Base-by-base conservation (phyloP, 2,113 vertebrate genomes). In the Pteronura brasiliensis region DNA sequence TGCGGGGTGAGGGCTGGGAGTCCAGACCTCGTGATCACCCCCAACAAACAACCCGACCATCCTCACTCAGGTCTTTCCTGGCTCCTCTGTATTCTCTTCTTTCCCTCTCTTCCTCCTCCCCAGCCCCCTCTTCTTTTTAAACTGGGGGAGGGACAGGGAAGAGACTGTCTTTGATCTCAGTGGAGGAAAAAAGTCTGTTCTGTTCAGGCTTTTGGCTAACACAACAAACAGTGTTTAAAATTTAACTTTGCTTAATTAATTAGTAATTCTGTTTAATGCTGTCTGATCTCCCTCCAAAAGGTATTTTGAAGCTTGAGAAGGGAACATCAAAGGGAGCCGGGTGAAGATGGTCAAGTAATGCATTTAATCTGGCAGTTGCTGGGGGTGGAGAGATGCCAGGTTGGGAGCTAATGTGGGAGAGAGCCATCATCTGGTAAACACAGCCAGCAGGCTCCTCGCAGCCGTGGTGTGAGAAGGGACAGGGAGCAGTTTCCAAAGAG, bases 161-260 rank as follows among this genome's bases (percentile, higher is more conserved):
- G 99, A 98, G 98, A 98, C 99, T 98, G 98, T 98, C 99, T 99
- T 99, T 99, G 99, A 99, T 99, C 99, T 99, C 98, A 83, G 92
- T 97, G 97, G 98, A 97, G 69, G 99, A 98, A 99, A 99, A 98
- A 98, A 98, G 98, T 98, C 99, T 99, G 99, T 99, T 99, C 99
- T 99, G 99, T 99, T 99, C 99, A 99, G 99, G 99, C 99, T 99
- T 99, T 99, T 99, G 99, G 99, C 99, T 99, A 99, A 99, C 99
- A 99, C 99, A 99, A 99, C 99, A 99, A 99, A 99, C 99, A 99
- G 99, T 99, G 99, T 99, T 99, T 99, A 99, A 99, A 99, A 99
- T 99, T 99, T 99, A 99, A 99, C 99, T 99, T 99, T 99, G 99
- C 99, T 99, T 99, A 99, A 99, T 99, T 99, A 99, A 99, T 99